These are phyloP conservation scores for Nomada lathburiana DNA, from an alignment of 2,888 invertebrate genomes.

Conservation along the genomic window DNA sequence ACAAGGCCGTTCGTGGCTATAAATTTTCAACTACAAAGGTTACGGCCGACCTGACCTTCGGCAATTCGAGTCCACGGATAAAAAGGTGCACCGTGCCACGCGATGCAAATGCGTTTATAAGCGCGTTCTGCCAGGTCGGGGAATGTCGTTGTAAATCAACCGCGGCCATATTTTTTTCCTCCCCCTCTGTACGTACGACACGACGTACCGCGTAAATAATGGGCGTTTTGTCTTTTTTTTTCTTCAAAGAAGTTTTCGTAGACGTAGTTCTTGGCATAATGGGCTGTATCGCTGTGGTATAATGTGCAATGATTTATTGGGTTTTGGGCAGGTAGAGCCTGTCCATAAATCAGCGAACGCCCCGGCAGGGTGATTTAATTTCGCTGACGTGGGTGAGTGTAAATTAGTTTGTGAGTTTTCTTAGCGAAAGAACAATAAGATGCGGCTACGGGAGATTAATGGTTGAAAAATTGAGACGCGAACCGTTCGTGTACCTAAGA, in stretches of 20 bases:
- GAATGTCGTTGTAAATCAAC: constrained; percentile 43
- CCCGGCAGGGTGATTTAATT: constrained; percentile 27
- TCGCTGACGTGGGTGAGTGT: constrained; percentile 26
- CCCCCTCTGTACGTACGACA: neutral
- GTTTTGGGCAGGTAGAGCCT: constrained; percentile 7
- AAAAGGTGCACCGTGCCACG: constrained; percentile 38
- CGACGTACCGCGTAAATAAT: constrained; percentile 28
- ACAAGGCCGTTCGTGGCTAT: constrained; percentile 55
- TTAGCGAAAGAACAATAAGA: neutral
- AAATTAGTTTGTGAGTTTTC: constrained; percentile 5
- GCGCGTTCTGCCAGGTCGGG: neutral
- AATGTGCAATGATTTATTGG: constrained; percentile 24
- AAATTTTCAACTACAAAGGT: constrained; percentile 61
- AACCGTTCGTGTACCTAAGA: neutral
- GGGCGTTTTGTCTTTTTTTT: neutral
- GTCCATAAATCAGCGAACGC: constrained; percentile 23
- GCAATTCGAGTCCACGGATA: constrained; percentile 35
- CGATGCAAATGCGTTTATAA: constrained; percentile 52
- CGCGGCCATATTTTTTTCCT: neutral
- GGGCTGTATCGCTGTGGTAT: constrained; percentile 24
- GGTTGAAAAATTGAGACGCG: neutral
- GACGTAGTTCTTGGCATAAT: constrained; percentile 1
- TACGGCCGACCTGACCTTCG: constrained; percentile 50
- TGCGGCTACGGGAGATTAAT: neutral
- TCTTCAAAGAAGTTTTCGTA: neutral